Conservation (phyloP, 2,888 invertebrate genomes). For the Macroteleia sp. region DNA sequence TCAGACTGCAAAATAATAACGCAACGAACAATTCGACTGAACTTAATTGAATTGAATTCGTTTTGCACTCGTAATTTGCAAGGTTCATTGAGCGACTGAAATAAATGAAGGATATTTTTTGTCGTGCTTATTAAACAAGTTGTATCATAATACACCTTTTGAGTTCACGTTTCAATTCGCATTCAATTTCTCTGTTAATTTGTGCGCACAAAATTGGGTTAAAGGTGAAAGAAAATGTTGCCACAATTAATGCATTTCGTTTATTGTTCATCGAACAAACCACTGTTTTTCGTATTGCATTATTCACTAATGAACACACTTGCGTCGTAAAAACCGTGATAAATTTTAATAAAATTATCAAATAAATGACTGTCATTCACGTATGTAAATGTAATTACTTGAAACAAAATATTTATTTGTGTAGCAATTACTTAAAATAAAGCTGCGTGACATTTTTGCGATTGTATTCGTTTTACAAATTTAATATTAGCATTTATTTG, state of each 20-base stretch:
- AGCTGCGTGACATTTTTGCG: too few relatives aligned
- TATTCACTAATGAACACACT: not conserved
- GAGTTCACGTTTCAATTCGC: constrained; percentile 7
- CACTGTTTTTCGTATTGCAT: constrained; percentile 7
- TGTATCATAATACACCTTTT: constrained; percentile 41
- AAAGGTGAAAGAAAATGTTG: constrained; percentile 42
- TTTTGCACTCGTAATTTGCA: constrained; percentile 51
- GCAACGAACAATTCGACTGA: constrained; percentile 45
- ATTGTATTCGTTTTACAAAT: too few relatives aligned
- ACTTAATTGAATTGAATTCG: constrained; percentile 51
- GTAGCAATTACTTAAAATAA: too few relatives aligned
- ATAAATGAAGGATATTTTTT: constrained; percentile 51
- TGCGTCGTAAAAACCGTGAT: not conserved
- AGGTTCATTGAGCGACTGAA: constrained; percentile 45
- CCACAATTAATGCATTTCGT: constrained; percentile 24
- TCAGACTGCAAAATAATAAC: constrained; percentile 45
- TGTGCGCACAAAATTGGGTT: constrained; percentile 28
- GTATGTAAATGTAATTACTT: too few relatives aligned
- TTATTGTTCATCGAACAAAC: constrained; percentile 9
- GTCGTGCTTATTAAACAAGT: constrained; percentile 49
- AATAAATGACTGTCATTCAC: too few relatives aligned
- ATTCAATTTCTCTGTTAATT: constrained; percentile 12
- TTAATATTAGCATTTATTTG: too few relatives aligned
- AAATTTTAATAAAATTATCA: not conserved
- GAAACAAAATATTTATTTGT: too few relatives aligned